Conservation (phyloP, 2,888 invertebrate species). For the Dastarcus helophoroides region DNA sequence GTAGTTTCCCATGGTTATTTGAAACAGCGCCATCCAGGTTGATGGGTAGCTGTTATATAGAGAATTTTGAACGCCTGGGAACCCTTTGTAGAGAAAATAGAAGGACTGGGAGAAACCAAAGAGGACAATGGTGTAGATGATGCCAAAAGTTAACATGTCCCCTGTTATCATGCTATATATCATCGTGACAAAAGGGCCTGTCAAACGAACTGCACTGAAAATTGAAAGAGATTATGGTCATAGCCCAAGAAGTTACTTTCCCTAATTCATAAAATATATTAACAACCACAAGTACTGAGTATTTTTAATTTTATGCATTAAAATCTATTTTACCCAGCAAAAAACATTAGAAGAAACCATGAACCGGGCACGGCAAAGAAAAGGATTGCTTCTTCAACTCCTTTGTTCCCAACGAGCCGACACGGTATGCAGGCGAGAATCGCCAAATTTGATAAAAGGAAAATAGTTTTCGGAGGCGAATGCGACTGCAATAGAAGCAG, state of each 20-base stretch:
- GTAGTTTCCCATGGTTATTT: constrained; percentile 95
- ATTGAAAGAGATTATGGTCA: constrained; percentile 5
- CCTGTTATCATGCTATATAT: constrained; percentile 98
- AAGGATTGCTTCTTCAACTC: constrained; percentile 83
- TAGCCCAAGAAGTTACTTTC: not conserved
- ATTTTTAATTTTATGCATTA: constrained; percentile 5
- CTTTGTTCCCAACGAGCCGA: constrained; percentile 59
- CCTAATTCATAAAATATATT: not conserved
- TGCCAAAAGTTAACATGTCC: constrained; percentile 96
- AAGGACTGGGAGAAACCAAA: constrained; percentile 95
- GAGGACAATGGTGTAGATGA: constrained; percentile 89
- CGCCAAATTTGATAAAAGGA: constrained; percentile 80
- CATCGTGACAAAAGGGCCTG: constrained; percentile 99
- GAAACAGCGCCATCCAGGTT: constrained; percentile 97
- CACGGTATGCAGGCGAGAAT: constrained; percentile 84
- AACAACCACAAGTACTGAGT: too few relatives aligned
- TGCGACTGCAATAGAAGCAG: constrained; percentile 53
- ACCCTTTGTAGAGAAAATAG: constrained; percentile 88
- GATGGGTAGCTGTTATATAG: constrained; percentile 75
- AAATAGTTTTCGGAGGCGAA: constrained; percentile 91
- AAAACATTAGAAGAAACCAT: constrained; percentile 97
- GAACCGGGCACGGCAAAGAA: constrained; percentile 89
- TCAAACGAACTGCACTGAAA: constrained; percentile 78
- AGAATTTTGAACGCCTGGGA: constrained; percentile 68
- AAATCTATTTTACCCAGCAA: constrained; percentile 69